Conservation (phyloP, 2,888 invertebrate genomes). For the Hedychridium roseum region DNA sequence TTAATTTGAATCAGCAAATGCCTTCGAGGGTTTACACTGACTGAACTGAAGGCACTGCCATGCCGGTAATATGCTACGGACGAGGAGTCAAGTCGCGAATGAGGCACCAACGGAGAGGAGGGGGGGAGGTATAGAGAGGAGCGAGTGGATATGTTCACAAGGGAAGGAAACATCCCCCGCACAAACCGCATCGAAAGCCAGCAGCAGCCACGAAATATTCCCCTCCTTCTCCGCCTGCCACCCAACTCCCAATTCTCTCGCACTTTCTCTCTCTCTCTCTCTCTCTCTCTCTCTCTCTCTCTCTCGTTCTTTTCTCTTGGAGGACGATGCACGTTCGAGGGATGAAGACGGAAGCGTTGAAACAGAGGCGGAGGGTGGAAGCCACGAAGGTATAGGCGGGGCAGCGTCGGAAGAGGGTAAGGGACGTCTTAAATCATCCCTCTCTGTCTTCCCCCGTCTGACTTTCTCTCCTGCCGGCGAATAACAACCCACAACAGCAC, state of each 20-base stretch:
- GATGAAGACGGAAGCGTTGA: slow-evolving; percentile 13
- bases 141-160: slow-evolving; percentile 44
- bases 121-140: slow-evolving; percentile 23
- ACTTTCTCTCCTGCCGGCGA: slow-evolving; percentile 10
- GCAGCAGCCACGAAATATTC: slow-evolving; percentile 42
- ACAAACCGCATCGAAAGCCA: slow-evolving; percentile 49
- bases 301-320: slow-evolving; percentile 26
- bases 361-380: slow-evolving; percentile 22
- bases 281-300: slow-evolving; percentile 9
- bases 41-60: slow-evolving; percentile 50
- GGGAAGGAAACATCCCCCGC: slow-evolving; percentile 54
- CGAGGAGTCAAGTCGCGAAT: slow-evolving; percentile 32
- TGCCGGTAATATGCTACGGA: slow-evolving; percentile 46
- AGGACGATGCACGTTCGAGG: slow-evolving; percentile 35
- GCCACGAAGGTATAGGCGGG: slow-evolving; percentile 22
- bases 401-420: slow-evolving; percentile 17
- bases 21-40: slow-evolving; percentile 57
- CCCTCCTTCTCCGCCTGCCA: slow-evolving; percentile 24
- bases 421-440: slow-evolving; percentile 41
- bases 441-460: slow-evolving; percentile 7
- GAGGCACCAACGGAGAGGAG: slow-evolving; percentile 13
- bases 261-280: slow-evolving; percentile 4
- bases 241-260: slow-evolving; percentile 17
- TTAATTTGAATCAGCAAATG: slow-evolving; percentile 64
- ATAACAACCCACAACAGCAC: slow-evolving; percentile 18